These are phyloP conservation scores for Brachionus manjavacas DNA, from an alignment of 1,140 invertebrate species.

Conservation along the genomic window DNA sequence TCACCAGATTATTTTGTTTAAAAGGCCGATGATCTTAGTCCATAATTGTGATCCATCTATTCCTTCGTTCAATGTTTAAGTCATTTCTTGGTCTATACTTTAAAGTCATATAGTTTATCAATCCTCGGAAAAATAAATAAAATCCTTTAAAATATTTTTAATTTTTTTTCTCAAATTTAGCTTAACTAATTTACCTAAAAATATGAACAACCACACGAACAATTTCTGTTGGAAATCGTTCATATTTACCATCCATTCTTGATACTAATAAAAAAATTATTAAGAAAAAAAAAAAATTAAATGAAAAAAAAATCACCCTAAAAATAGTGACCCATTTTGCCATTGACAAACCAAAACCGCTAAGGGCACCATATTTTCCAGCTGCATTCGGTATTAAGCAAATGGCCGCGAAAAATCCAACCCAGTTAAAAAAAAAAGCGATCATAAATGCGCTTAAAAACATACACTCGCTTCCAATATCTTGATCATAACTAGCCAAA, in stretches of 20 bases:
- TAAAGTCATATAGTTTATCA: conserved; percentile 29
- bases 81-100: conserved; percentile 25
- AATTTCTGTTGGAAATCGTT: conserved; percentile 40
- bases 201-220: conserved; percentile 40
- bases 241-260: conserved; percentile 42
- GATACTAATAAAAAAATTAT: not conserved
- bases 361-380: conserved; percentile 80
- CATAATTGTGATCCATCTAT: conserved; percentile 9
- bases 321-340: conserved; percentile 91
- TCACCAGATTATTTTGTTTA: not conserved
- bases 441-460: conserved; percentile 59
- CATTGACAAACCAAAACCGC: conserved; percentile 82
- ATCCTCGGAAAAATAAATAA: conserved; percentile 39
- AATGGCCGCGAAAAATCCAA: conserved; percentile 81
- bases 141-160: not conserved
- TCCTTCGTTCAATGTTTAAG: not conserved
- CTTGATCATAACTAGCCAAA: not conserved
- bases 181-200: conserved; percentile 26
- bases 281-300: no score
- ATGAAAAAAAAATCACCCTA: not conserved
- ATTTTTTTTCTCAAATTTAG: not conserved
- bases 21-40: not conserved
- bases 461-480: conserved; percentile 42
- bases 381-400: conserved; percentile 89
- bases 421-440: conserved; percentile 87